Evolutionary conservation across 1,140 invertebrate species (phyloP).

Genomic region (Panagrolaimus sp.): DNA sequence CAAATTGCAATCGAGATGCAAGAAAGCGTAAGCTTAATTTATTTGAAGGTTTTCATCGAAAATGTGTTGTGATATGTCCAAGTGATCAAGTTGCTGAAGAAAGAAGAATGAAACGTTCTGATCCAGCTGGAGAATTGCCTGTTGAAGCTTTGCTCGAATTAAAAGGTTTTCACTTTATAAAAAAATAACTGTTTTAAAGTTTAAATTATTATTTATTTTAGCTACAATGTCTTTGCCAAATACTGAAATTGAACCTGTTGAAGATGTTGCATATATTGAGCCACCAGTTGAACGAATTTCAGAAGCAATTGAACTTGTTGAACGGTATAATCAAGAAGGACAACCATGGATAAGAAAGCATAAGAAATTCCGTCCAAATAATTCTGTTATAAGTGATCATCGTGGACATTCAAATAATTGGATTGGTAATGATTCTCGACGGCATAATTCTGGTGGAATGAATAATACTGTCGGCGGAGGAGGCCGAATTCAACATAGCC

Average conservation of each 20-base stretch:
- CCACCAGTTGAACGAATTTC: slow-evolving; percentile 40
- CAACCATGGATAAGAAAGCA: slow-evolving; percentile 47
- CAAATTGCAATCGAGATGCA: slow-evolving; percentile 48
- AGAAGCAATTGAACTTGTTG: slow-evolving; percentile 54
- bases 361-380: slow-evolving; percentile 17
- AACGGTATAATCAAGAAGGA: slow-evolving; percentile 52
- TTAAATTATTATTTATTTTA: slow-evolving; percentile 29
- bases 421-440: too few species aligned
- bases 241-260: slow-evolving; percentile 46
- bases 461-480: too few species aligned
- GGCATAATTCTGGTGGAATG: too few species aligned
- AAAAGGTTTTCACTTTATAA: slow-evolving; percentile 39
- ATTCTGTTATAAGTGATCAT: slow-evolving; percentile 32
- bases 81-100: slow-evolving; percentile 41
- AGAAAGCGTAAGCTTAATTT: slow-evolving; percentile 40
- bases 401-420: slow-evolving; percentile 14
- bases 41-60: slow-evolving; percentile 51
- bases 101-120: slow-evolving; percentile 33
- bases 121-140: slow-evolving; percentile 38
- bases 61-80: slow-evolving; percentile 57
- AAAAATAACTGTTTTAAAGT: slow-evolving; percentile 4
- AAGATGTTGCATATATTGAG: slow-evolving; percentile 52
- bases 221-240: slow-evolving; percentile 49
- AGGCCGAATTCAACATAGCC: too few species aligned
- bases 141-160: slow-evolving; percentile 55